Percentiles rank a stretch among this genome's conserved stretches.
Evolutionary conservation across 2,113 vertebrate genomes (phyloP).

Genomic region (Lathamus discolor): DNA sequence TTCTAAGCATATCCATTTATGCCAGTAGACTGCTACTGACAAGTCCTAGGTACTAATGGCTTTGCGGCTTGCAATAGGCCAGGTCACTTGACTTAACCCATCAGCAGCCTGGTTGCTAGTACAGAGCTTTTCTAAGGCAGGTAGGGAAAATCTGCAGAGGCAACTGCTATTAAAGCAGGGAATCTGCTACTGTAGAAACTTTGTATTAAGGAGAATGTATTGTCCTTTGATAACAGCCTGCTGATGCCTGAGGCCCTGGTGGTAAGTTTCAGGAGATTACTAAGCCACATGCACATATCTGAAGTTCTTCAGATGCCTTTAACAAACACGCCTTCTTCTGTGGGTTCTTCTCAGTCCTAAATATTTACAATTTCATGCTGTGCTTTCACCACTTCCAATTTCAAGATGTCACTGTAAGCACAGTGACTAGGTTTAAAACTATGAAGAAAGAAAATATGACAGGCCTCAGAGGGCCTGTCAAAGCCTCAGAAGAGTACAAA

Average conservation of each 20-base stretch:
- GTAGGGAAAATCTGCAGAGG: not conserved
- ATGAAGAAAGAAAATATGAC: not conserved
- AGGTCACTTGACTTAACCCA: not conserved
- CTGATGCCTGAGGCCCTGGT: not conserved
- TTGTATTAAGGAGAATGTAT: not conserved
- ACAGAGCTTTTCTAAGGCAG: not conserved
- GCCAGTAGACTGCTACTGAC: rapidly evolving
- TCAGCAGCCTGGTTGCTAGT: not conserved
- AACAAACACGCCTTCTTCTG: slow-evolving; percentile 15
- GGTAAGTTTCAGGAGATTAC: not conserved
- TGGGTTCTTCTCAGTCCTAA: not conserved
- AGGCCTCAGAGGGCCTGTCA: not conserved
- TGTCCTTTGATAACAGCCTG: not conserved
- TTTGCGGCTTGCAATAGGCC: not conserved
- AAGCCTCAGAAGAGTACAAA: not conserved
- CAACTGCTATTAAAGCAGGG: not conserved
- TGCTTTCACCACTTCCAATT: not conserved
- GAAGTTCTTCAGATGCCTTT: slow-evolving; percentile 45
- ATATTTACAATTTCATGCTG: slow-evolving; percentile 20
- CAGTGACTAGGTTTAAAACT: not conserved
- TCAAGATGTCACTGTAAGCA: not conserved
- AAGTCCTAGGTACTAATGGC: not conserved
- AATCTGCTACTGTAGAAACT: not conserved
- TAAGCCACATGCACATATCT: not conserved
- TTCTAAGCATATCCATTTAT: not conserved